A percentile compares a stretch with the other conserved stretches of the same genome.
These are phyloP conservation scores for Porites rus DNA, from an alignment of 92 coral and sea anemone genomes.

Conservation along the genomic window DNA sequence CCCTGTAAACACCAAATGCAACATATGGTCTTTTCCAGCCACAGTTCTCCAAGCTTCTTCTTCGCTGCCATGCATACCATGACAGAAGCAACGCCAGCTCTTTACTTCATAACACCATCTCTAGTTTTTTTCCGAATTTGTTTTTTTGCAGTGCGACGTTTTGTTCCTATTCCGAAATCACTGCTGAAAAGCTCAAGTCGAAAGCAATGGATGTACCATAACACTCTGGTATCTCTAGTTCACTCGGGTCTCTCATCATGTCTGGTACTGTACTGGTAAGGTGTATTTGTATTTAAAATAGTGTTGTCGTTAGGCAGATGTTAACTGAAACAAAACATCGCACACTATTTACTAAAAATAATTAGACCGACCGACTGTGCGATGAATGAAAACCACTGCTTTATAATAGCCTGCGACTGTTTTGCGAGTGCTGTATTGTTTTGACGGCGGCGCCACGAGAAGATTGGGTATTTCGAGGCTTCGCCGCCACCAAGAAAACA, in stretches of 20 bases:
- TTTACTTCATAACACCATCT: conserved; percentile 1
- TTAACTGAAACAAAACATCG: too few species aligned
- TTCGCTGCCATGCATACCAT: neutral
- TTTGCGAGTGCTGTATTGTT: too few species aligned
- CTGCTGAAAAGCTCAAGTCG: conserved; percentile 10
- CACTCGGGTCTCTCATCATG: conserved; percentile 73
- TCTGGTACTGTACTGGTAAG: conserved; percentile 71
- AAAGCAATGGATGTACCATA: conserved; percentile 75
- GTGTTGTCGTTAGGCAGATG: too few species aligned
- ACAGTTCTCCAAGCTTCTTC: neutral
- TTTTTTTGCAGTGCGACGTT: neutral
- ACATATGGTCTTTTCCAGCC: neutral
- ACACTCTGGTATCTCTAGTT: conserved; percentile 70
- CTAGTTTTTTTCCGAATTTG: neutral
- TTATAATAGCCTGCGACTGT: too few species aligned
- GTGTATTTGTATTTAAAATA: neutral
- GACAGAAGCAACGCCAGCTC: neutral
- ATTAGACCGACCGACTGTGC: too few species aligned
- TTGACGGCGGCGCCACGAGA: too few species aligned
- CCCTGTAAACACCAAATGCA: too few species aligned
- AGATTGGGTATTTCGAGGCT: too few species aligned
- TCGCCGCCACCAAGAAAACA: too few species aligned
- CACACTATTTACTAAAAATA: too few species aligned
- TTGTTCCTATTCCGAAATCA: conserved; percentile 4
- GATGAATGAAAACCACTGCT: too few species aligned